phyloP scores from a whole-genome alignment of 2,113 vertebrate species.

The Pandion haliaetus region DNA sequence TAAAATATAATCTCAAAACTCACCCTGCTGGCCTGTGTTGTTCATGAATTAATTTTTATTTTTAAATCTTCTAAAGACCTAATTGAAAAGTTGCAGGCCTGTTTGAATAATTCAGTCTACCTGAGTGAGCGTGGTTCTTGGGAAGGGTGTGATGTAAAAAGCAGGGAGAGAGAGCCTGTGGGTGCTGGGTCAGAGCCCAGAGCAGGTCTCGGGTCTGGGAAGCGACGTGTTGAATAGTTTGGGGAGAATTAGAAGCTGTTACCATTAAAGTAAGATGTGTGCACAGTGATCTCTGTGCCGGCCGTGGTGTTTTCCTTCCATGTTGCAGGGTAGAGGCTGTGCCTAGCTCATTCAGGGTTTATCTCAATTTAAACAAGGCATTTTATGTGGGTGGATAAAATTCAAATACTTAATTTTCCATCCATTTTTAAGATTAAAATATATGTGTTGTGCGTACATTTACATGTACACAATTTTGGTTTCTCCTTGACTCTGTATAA shows the following conservation, averaged over 20 bases:
- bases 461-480: background rate
- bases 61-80: background rate
- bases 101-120: rapidly evolving
- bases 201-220: background rate
- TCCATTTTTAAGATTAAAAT: background rate
- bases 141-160: background rate
- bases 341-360: background rate
- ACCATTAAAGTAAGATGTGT: rapidly evolving
- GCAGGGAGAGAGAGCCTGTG: background rate
- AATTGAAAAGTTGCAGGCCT: background rate
- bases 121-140: rapidly evolving
- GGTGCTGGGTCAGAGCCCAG: background rate
- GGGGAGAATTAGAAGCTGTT: background rate
- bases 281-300: rapidly evolving
- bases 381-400: background rate
- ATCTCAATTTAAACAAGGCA: background rate
- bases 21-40: background rate
- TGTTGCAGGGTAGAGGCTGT: background rate
- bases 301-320: rapidly evolving
- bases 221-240: rapidly evolving
- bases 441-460: rapidly evolving
- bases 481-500: background rate
- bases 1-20: background rate
- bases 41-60: background rate
- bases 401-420: background rate